Percentiles rank a stretch among this genome's conserved stretches.
These are phyloP conservation scores for Phyllotreta striolata DNA, from an alignment of 2,888 invertebrate genomes.

Conservation along the genomic window DNA sequence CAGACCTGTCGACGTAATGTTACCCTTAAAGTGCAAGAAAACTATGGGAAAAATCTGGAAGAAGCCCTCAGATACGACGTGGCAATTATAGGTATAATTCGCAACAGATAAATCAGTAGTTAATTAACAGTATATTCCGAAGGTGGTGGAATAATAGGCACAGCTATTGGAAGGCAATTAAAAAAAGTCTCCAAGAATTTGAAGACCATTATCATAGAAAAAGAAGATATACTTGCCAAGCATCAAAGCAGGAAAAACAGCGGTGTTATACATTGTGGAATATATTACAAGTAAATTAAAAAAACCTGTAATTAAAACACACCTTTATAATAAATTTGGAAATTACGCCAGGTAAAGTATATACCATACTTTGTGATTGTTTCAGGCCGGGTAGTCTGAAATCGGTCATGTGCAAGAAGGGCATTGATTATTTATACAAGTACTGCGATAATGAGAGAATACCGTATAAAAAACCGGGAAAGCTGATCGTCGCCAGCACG, in stretches of 20 bases:
- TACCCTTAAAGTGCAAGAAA: neutral
- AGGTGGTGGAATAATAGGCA: constrained; percentile 94
- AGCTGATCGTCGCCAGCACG: constrained; percentile 84
- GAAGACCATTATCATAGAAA: constrained; percentile 86
- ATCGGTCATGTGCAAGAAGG: constrained; percentile 90
- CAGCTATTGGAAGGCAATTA: constrained; percentile 91
- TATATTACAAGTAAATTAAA: constrained; percentile 71
- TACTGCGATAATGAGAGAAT: constrained; percentile 85
- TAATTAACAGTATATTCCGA: neutral
- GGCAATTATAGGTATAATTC: constrained; percentile 15
- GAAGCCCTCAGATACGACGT: constrained; percentile 20
- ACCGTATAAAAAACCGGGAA: constrained; percentile 89
- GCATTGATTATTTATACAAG: constrained; percentile 76
- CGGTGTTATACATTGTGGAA: constrained; percentile 94
- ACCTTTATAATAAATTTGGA: too few species aligned
- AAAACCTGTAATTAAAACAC: too few species aligned
- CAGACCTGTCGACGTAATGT: neutral
- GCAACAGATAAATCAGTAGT: neutral
- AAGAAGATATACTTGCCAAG: constrained; percentile 78
- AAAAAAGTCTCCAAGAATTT: constrained; percentile 75
- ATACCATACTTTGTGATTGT: neutral
- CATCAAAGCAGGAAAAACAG: constrained; percentile 97
- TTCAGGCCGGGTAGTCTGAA: constrained; percentile 84
- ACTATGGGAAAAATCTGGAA: constrained; percentile 7
- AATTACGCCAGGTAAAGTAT: neutral